Conservation (phyloP, 64 coral and sea anemone genomes). For the Dendronephthya gigantea region DNA sequence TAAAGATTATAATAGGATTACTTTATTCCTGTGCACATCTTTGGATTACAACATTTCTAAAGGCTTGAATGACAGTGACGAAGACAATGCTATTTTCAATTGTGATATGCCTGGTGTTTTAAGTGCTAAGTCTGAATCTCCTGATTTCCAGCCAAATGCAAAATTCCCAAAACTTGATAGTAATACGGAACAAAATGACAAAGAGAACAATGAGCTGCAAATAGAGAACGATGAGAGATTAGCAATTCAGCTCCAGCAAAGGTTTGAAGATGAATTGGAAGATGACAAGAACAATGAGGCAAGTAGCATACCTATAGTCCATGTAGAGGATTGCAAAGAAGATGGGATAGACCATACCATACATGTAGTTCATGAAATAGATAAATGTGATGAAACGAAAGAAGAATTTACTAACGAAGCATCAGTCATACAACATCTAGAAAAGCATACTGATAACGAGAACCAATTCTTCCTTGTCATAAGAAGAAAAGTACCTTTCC, state of each 20-base stretch:
- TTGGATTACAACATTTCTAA: too few relatives aligned
- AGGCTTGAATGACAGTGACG: not conserved
- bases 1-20: too few relatives aligned
- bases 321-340: not conserved
- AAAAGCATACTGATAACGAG: not conserved
- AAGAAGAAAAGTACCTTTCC: constrained; percentile 16
- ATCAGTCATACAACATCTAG: too few relatives aligned
- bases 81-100: not conserved
- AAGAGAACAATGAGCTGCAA: not conserved
- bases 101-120: not conserved
- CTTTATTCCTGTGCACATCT: too few relatives aligned
- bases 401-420: not conserved
- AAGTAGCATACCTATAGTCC: too few relatives aligned
- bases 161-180: not conserved
- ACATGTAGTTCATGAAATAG: not conserved
- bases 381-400: not conserved
- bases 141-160: not conserved
- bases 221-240: not conserved
- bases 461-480: not conserved
- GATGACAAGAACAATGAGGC: not conserved
- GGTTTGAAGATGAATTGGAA: not conserved
- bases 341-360: not conserved
- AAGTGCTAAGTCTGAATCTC: not conserved
- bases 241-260: not conserved
- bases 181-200: not conserved